Percentiles rank a stretch among this genome's conserved stretches.
These are phyloP conservation scores for Bursaphelenchus mucronatus DNA, from an alignment of 1,140 invertebrate species.

Conservation along the genomic window DNA sequence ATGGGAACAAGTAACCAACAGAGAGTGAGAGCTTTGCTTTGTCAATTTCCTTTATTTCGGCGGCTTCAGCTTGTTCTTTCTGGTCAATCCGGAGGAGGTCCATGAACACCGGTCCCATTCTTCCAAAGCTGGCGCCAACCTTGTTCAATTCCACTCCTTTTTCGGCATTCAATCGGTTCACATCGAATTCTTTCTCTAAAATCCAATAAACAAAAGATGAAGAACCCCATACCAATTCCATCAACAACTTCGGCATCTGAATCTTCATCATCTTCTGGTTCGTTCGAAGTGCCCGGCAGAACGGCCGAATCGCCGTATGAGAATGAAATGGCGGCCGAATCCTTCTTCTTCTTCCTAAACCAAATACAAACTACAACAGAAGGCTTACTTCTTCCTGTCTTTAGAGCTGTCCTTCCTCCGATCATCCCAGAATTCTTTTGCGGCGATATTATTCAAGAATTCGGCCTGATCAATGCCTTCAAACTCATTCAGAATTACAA, in stretches of 20 bases:
- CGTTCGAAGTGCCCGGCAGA: constrained; percentile 5
- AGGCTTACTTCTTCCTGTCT: constrained; percentile 41
- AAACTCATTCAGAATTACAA: constrained; percentile 47
- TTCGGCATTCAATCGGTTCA: constrained; percentile 43
- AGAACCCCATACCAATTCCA: constrained; percentile 13
- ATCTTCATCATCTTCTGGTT: constrained; percentile 38
- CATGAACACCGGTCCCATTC: neutral
- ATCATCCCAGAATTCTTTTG: constrained; percentile 41
- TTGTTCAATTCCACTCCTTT: constrained; percentile 38
- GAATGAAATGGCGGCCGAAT: constrained; percentile 55
- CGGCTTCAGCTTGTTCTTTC: constrained; percentile 43
- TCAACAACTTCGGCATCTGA: constrained; percentile 19
- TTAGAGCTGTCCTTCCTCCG: neutral
- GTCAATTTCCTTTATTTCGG: constrained; percentile 53
- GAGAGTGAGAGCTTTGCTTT: constrained; percentile 53
- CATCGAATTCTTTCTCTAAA: constrained; percentile 47
- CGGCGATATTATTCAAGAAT: constrained; percentile 36
- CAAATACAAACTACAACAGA: constrained; percentile 24
- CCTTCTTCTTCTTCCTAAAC: constrained; percentile 41
- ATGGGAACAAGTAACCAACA: constrained; percentile 45
- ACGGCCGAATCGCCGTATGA: constrained; percentile 44
- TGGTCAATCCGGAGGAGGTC: constrained; percentile 42
- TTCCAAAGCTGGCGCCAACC: constrained; percentile 39
- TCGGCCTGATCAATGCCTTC: neutral
- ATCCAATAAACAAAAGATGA: constrained; percentile 6